Percentiles rank a stretch among this genome's conserved stretches.
Evolutionary conservation across 2,888 invertebrate genomes (phyloP).

Genomic region (Agrilus mali): DNA sequence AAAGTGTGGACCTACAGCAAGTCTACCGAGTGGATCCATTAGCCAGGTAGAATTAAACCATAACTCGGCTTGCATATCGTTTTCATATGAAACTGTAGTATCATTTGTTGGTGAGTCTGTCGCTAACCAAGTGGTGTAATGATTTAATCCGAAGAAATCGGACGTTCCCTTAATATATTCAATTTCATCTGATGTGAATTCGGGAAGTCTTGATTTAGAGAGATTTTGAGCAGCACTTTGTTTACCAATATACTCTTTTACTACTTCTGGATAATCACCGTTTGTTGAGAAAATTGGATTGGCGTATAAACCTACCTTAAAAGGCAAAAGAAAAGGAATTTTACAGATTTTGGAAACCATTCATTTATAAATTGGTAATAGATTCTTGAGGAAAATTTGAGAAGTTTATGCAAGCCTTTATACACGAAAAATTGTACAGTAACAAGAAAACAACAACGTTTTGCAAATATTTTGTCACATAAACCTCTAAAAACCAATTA

Average conservation of each 20-base stretch:
- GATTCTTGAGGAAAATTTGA: too few relatives aligned
- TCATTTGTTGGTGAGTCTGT: slow-evolving; percentile 2
- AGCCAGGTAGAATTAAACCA: slow-evolving; percentile 36
- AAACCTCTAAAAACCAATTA: too few relatives aligned
- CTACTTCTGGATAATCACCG: slow-evolving; percentile 44
- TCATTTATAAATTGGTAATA: too few relatives aligned
- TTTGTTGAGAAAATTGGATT: slow-evolving; percentile 41
- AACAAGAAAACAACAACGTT: too few relatives aligned
- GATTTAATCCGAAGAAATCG: slow-evolving; percentile 40
- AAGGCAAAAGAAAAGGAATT: slow-evolving; percentile 22
- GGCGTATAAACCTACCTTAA: slow-evolving; percentile 38
- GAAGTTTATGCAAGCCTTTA: too few relatives aligned
- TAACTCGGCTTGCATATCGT: slow-evolving; percentile 30
- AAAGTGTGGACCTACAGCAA: slow-evolving; percentile 24
- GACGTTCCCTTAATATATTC: slow-evolving; percentile 30
- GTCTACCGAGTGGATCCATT: slow-evolving; percentile 34
- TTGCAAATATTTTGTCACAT: too few relatives aligned
- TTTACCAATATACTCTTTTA: slow-evolving; percentile 40
- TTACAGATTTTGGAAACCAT: too few relatives aligned
- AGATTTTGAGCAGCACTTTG: slow-evolving; percentile 43
- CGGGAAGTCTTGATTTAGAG: slow-evolving; percentile 41
- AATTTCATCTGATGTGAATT: slow-evolving; percentile 39
- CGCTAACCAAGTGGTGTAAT: slow-evolving; percentile 29
- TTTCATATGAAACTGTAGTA: slow-evolving; percentile 1
- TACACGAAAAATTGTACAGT: too few relatives aligned